Evolutionary conservation across 2,888 invertebrate genomes (phyloP).

Genomic region (Lapara coniferarum): DNA sequence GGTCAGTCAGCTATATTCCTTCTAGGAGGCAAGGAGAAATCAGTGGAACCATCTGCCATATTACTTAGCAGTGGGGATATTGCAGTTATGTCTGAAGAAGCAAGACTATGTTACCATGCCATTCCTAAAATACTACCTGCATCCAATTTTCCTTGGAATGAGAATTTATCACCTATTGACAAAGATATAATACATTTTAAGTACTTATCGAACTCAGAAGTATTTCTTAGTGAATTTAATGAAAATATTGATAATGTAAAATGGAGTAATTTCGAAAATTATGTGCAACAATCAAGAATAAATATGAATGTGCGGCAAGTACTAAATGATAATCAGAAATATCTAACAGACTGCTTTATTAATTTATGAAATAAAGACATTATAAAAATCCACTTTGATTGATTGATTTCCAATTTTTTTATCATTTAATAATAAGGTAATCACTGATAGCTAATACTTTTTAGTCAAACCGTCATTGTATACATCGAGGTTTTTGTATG

Average conservation of each 20-base stretch:
- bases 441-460: conserved; percentile 33
- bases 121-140: conserved; percentile 92
- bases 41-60: conserved; percentile 87
- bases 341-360: conserved; percentile 57
- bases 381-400: conserved; percentile 33
- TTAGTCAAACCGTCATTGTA: background rate
- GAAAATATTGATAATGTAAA: conserved; percentile 52
- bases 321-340: conserved; percentile 83
- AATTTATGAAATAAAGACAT: conserved; percentile 39
- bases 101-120: conserved; percentile 95
- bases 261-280: conserved; percentile 84
- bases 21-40: conserved; percentile 90
- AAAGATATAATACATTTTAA: conserved; percentile 44
- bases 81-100: conserved; percentile 93
- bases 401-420: conserved; percentile 28
- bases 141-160: conserved; percentile 75
- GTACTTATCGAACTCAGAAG: conserved; percentile 50
- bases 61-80: conserved; percentile 95
- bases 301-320: conserved; percentile 98
- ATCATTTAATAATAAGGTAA: conserved; percentile 29
- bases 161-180: conserved; percentile 35
- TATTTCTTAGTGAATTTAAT: conserved; percentile 47
- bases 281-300: conserved; percentile 89
- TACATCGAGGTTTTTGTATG: background rate
- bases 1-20: conserved; percentile 98